Percentiles rank a stretch among this genome's conserved stretches.
These are phyloP conservation scores for Acanthopleura granulata DNA, from an alignment of 2,888 invertebrate genomes.

Conservation along the genomic window DNA sequence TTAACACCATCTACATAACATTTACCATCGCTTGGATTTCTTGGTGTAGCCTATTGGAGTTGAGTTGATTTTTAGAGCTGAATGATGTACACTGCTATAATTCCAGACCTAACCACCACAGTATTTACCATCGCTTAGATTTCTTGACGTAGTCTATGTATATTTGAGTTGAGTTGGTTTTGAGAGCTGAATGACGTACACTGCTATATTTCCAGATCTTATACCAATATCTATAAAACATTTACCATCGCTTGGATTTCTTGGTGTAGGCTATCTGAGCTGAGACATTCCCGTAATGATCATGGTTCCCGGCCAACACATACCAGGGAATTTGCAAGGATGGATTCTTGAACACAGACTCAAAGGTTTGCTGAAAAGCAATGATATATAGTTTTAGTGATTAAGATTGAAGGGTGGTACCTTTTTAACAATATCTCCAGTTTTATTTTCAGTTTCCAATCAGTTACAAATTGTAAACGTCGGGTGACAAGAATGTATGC, in stretches of 20 bases:
- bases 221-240: background rate
- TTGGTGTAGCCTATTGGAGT: constrained; percentile 69
- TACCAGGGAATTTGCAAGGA: constrained; percentile 70
- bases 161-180: constrained; percentile 71
- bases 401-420: too few species aligned
- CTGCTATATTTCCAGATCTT: background rate
- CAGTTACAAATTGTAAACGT: too few species aligned
- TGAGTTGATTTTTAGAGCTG: too few species aligned
- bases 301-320: constrained; percentile 72
- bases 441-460: too few species aligned
- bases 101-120: background rate
- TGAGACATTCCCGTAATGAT: constrained; percentile 72
- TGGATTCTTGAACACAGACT: constrained; percentile 65
- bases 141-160: constrained; percentile 66
- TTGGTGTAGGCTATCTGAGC: constrained; percentile 71
- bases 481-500: too few species aligned
- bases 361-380: constrained; percentile 68
- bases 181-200: background rate
- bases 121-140: constrained; percentile 64
- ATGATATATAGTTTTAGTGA: too few species aligned
- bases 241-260: constrained; percentile 64
- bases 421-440: too few species aligned
- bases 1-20: background rate
- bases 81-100: background rate
- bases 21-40: constrained; percentile 64